Percentiles rank a stretch among this genome's conserved stretches.
Conservation (phyloP, 2,888 invertebrate genomes). For the Abrostola triplasia region DNA sequence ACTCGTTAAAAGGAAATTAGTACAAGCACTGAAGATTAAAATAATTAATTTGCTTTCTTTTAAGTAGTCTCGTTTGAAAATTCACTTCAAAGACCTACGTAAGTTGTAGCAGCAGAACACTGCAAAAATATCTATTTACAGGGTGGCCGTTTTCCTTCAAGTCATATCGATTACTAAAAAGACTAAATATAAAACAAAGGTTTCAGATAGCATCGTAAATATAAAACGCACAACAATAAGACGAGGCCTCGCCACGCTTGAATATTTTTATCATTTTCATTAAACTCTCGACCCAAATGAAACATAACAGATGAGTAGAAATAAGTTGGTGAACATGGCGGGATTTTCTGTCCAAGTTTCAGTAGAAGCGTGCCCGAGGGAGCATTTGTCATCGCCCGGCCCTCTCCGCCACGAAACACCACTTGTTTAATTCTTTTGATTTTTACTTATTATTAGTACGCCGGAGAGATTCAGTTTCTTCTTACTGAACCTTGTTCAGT, state of each 20-base stretch:
- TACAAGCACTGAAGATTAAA: too few species aligned
- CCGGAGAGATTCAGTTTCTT: constrained; percentile 11
- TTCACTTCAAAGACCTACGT: too few species aligned
- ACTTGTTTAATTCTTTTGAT: constrained; percentile 64
- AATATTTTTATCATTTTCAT: constrained; percentile 72
- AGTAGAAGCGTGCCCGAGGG: constrained; percentile 63
- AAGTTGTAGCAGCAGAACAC: too few species aligned
- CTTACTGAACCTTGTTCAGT: constrained; percentile 18
- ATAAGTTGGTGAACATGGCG: constrained; percentile 67
- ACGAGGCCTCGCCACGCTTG: constrained; percentile 35
- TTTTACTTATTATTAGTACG: constrained; percentile 58
- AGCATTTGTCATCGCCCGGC: constrained; percentile 69
- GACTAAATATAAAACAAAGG: constrained; percentile 27
- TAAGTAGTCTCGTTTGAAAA: too few species aligned
- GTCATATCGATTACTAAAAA: constrained; percentile 22
- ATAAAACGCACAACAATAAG: constrained; percentile 53
- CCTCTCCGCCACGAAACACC: constrained; percentile 46
- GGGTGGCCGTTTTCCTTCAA: too few species aligned
- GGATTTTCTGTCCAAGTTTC: constrained; percentile 66
- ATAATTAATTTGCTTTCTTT: too few species aligned
- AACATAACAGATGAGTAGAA: constrained; percentile 66
- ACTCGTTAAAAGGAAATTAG: too few species aligned
- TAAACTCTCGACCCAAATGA: constrained; percentile 67
- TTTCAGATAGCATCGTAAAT: background rate
- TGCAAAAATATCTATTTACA: too few species aligned